Conservation (phyloP, 2,113 vertebrate species). For the Datnioides undecimradiatus region DNA sequence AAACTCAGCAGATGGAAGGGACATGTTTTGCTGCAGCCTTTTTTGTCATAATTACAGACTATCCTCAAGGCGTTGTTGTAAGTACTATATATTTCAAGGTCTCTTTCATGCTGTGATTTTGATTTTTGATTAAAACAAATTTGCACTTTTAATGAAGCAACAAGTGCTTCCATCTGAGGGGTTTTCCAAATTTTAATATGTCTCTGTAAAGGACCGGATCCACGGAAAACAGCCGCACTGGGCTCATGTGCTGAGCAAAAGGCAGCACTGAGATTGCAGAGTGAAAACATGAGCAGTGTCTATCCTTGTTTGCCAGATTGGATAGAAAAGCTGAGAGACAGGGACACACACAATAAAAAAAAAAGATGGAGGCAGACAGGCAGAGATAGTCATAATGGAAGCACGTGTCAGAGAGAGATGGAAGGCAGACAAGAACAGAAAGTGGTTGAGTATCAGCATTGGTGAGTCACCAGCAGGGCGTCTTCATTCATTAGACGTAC, state of each 20-base stretch:
- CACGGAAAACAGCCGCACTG: neutral
- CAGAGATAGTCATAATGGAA: constrained; percentile 6
- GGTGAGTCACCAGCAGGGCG: neutral
- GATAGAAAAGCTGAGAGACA: neutral
- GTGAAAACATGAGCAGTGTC: neutral
- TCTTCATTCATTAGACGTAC: neutral
- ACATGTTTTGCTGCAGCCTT: neutral
- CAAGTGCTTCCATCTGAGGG: neutral
- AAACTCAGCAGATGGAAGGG: neutral
- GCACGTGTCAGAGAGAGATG: neutral
- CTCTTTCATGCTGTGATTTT: neutral
- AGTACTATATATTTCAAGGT: neutral
- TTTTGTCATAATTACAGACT: neutral
- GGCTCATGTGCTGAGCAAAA: neutral
- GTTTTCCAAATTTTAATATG: too few species aligned
- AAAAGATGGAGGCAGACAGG: neutral
- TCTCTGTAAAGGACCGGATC: neutral
- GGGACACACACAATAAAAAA: neutral
- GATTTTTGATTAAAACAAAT: neutral
- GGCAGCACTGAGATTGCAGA: neutral
- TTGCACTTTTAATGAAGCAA: neutral
- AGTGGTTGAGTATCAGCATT: neutral
- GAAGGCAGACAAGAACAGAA: neutral
- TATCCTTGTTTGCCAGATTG: neutral
- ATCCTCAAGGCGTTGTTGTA: neutral